Evolutionary conservation across 2,797 vertebrate species (phyloP).

Genomic region (Spinus olivaceus): DNA sequence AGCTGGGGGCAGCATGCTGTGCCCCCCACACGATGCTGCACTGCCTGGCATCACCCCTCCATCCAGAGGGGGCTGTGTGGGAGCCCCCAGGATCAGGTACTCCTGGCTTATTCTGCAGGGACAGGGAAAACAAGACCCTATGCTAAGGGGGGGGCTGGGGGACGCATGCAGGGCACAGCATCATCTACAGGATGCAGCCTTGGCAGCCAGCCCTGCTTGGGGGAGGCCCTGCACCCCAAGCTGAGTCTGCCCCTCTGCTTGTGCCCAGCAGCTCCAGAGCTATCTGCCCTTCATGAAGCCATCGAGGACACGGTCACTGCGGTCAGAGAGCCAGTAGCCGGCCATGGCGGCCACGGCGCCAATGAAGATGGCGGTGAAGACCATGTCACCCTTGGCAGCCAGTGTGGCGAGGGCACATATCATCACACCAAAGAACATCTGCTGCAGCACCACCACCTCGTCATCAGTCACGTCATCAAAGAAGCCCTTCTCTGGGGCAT

Average conservation of each 20-base stretch:
- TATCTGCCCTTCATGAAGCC: slow-evolving; percentile 95
- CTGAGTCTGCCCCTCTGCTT: background rate
- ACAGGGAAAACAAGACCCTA: background rate
- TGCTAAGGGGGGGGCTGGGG: background rate
- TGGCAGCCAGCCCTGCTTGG: background rate
- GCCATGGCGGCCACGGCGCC: slow-evolving; percentile 95
- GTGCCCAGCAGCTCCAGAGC: background rate
- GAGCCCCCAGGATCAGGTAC: background rate
- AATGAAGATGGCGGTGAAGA: slow-evolving; percentile 97
- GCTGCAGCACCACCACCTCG: slow-evolving; percentile 95
- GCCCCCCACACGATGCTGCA: background rate
- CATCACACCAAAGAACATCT: slow-evolving; percentile 97
- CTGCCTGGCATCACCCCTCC: background rate
- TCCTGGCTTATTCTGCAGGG: background rate
- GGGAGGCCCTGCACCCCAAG: background rate
- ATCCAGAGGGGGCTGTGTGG: background rate
- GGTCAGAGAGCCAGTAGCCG: slow-evolving; percentile 96
- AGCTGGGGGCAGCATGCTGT: slow-evolving; percentile 35
- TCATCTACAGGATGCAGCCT: background rate
- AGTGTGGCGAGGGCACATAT: slow-evolving; percentile 94
- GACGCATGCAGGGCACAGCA: slow-evolving; percentile 25
- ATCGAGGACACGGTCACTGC: slow-evolving; percentile 91
- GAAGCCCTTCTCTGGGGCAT: slow-evolving; percentile 85
- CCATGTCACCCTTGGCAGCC: slow-evolving; percentile 97
- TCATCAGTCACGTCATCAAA: slow-evolving; percentile 96